These are phyloP conservation scores for Tridacna gigas DNA, from an alignment of 2,888 invertebrate species.

Conservation along the genomic window DNA sequence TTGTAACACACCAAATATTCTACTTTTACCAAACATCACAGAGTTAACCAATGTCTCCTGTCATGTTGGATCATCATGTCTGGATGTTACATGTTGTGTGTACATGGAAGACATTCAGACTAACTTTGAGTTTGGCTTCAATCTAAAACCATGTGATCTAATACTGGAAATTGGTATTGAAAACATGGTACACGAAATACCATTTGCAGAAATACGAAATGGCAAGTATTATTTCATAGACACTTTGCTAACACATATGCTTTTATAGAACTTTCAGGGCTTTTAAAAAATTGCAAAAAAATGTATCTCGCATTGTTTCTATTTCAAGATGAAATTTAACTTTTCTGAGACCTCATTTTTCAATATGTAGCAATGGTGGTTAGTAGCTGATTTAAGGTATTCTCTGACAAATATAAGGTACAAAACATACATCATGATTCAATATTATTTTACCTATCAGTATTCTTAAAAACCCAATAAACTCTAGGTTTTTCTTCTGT, in stretches of 20 bases:
- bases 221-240: constrained; percentile 24
- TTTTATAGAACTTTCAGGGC: too few species aligned
- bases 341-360: background rate
- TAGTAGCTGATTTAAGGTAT: background rate
- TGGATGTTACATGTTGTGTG: constrained; percentile 8
- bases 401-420: too few species aligned
- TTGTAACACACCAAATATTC: constrained; percentile 5
- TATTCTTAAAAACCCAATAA: too few species aligned
- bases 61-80: constrained; percentile 13
- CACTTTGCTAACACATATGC: background rate
- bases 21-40: constrained; percentile 32
- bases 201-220: constrained; percentile 11
- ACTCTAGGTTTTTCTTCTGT: too few species aligned
- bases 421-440: too few species aligned
- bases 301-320: background rate
- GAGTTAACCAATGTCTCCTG: constrained; percentile 38
- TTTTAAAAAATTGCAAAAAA: background rate
- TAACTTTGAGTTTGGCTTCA: constrained; percentile 40
- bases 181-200: constrained; percentile 27
- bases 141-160: constrained; percentile 53
- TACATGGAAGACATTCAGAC: constrained; percentile 37
- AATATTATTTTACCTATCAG: too few species aligned
- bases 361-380: background rate
- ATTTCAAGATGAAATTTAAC: background rate
- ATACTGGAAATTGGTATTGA: constrained; percentile 50